A percentile compares a stretch with the other conserved stretches of the same genome.
phyloP scores from a whole-genome alignment of 2,888 invertebrate genomes.

The Lepas anatifera region DNA sequence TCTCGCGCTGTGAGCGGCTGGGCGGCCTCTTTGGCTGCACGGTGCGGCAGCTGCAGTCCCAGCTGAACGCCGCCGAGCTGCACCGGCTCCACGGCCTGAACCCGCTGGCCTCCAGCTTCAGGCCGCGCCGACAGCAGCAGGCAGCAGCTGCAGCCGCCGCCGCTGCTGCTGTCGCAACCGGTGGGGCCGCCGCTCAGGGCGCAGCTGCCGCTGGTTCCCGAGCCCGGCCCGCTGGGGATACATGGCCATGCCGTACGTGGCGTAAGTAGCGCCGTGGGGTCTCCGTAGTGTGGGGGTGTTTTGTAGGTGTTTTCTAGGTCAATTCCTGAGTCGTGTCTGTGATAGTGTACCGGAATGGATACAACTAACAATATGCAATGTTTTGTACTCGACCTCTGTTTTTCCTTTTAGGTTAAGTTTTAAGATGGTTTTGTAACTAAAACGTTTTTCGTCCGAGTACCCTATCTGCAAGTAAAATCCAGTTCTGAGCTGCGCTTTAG shows the following conservation, averaged over 20 bases:
- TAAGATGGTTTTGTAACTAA: too few species aligned
- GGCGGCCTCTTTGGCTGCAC: conserved; percentile 58
- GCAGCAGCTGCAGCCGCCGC: background rate
- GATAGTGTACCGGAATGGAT: too few species aligned
- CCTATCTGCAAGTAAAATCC: too few species aligned
- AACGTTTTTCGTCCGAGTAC: too few species aligned
- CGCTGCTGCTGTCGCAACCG: background rate
- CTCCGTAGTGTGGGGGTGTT: too few species aligned
- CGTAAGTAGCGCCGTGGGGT: background rate
- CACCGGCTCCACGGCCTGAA: conserved; percentile 64
- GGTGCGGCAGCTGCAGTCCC: conserved; percentile 51
- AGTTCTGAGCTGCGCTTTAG: too few species aligned
- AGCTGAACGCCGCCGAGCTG: conserved; percentile 58
- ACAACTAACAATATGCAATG: too few species aligned
- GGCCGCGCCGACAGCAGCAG: conserved; percentile 49
- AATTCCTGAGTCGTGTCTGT: too few species aligned
- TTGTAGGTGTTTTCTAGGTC: too few species aligned
- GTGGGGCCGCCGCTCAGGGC: background rate
- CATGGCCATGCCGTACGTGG: background rate
- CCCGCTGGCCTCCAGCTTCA: conserved; percentile 66
- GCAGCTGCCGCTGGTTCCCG: background rate
- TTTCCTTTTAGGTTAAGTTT: background rate
- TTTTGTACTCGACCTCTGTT: background rate
- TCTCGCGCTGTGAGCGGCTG: conserved; percentile 56
- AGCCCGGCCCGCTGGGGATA: background rate